Percentiles rank a stretch among this genome's conserved stretches.
These are phyloP conservation scores for Parnassius mnemosyne DNA, from an alignment of 2,888 invertebrate genomes.

Conservation along the genomic window DNA sequence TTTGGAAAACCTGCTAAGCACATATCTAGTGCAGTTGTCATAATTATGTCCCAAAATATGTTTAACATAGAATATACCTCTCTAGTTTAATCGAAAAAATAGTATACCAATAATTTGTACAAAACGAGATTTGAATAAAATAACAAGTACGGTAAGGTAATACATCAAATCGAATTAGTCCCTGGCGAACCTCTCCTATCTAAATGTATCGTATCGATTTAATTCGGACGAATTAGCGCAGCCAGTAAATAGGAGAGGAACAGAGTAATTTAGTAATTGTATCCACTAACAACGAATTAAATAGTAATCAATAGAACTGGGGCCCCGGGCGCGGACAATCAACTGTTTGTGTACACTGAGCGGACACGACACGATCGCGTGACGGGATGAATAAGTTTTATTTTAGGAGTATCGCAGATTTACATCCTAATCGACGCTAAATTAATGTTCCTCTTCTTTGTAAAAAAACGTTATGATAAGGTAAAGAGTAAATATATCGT, in stretches of 20 bases:
- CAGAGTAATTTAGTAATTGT: slow-evolving; percentile 78
- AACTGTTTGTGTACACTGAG: slow-evolving; percentile 31
- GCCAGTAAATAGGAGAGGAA: slow-evolving; percentile 59
- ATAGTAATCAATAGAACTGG: slow-evolving; percentile 76
- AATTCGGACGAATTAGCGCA: slow-evolving; percentile 43
- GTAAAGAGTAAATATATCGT: too few relatives aligned
- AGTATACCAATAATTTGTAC: too few relatives aligned
- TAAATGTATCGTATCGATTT: slow-evolving; percentile 41
- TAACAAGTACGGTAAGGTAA: slow-evolving; percentile 4
- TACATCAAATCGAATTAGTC: slow-evolving; percentile 8
- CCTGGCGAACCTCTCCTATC: slow-evolving; percentile 25
- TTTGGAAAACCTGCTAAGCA: too few relatives aligned
- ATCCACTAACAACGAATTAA: slow-evolving; percentile 76
- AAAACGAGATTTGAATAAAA: neutral
- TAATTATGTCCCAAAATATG: too few relatives aligned
- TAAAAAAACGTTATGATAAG: too few relatives aligned
- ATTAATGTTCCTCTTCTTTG: too few relatives aligned
- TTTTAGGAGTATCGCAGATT: neutral
- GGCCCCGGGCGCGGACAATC: slow-evolving; percentile 48
- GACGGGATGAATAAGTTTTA: neutral
- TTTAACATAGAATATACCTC: too few relatives aligned
- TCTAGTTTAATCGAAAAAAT: too few relatives aligned
- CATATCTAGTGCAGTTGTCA: too few relatives aligned
- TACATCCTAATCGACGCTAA: slow-evolving; percentile 1
- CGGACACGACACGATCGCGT: slow-evolving; percentile 42